Percentiles rank a stretch among this genome's conserved stretches.
These are phyloP conservation scores for Oasisia sp. DNA, from an alignment of 2,888 invertebrate species.

Conservation along the genomic window DNA sequence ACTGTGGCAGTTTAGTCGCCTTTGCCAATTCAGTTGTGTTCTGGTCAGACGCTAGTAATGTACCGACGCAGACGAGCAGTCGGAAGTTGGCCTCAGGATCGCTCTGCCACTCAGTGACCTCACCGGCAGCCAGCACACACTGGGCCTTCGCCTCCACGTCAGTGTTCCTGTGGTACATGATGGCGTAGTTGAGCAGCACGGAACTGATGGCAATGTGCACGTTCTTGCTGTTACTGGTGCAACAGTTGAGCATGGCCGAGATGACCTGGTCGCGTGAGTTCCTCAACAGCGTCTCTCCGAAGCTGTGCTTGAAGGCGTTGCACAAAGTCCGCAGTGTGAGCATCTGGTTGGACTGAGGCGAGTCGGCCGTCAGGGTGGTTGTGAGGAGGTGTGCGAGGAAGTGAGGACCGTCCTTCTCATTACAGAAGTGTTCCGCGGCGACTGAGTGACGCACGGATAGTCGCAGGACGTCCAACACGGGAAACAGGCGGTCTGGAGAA, in stretches of 20 bases:
- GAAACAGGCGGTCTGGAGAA: constrained; percentile 79
- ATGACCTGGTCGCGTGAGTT: constrained; percentile 52
- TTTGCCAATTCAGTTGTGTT: constrained; percentile 52
- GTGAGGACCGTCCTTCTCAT: constrained; percentile 53
- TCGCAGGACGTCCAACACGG: constrained; percentile 87
- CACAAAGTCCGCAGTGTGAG: constrained; percentile 72
- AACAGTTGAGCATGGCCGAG: constrained; percentile 44
- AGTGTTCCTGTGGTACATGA: constrained; percentile 62
- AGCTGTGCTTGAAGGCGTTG: constrained; percentile 81
- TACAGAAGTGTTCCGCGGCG: constrained; percentile 71
- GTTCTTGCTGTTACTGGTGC: constrained; percentile 56
- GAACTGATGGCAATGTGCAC: constrained; percentile 81
- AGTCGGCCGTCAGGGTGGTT: constrained; percentile 55
- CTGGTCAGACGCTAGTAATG: constrained; percentile 69
- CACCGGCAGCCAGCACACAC: constrained; percentile 48
- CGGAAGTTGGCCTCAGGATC: constrained; percentile 83
- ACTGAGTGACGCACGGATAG: constrained; percentile 80
- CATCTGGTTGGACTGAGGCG: constrained; percentile 65
- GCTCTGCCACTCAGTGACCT: constrained; percentile 67
- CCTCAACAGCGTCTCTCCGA: constrained; percentile 52
- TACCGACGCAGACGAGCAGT: constrained; percentile 81
- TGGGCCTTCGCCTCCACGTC: constrained; percentile 55
- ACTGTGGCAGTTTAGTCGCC: constrained; percentile 50
- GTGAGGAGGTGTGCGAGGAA: constrained; percentile 66
- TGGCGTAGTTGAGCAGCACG: constrained; percentile 77